Conservation (phyloP, 1,140 invertebrate species). For the Pseudoatta argentina region DNA sequence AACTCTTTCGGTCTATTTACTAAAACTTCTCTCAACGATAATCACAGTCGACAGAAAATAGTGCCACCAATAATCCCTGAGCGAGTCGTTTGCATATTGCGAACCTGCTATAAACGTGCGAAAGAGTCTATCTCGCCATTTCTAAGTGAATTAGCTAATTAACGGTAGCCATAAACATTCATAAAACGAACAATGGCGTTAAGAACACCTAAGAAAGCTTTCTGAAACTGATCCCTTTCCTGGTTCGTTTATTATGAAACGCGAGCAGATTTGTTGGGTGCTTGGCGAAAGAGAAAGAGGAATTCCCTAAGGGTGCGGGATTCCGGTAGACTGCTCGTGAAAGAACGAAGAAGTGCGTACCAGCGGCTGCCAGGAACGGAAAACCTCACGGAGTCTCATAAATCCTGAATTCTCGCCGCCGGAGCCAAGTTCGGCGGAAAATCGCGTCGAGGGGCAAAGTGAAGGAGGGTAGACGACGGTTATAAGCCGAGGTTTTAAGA, state of each 20-base stretch:
- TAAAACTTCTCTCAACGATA: conserved; percentile 25
- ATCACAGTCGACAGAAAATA: conserved; percentile 14
- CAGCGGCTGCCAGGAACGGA: background rate
- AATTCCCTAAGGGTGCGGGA: conserved; percentile 16
- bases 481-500: conserved; percentile 44
- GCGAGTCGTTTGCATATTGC: background rate
- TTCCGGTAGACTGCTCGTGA: conserved; percentile 32
- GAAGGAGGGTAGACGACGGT: conserved; percentile 28
- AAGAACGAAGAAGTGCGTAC: background rate
- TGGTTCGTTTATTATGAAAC: background rate
- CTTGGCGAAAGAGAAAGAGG: conserved; percentile 28
- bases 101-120: background rate
- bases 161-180: background rate
- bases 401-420: conserved; percentile 10
- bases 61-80: background rate
- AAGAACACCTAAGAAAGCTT: background rate
- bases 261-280: background rate
- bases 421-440: conserved; percentile 27
- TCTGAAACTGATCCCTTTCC: background rate
- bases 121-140: background rate
- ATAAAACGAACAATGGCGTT: background rate
- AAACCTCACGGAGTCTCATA: conserved; percentile 37
- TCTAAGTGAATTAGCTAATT: background rate
- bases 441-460: background rate
- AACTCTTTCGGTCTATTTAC: conserved; percentile 64